These are phyloP conservation scores for Limnephilus lunatus DNA, from an alignment of 2,888 invertebrate species.

Conservation along the genomic window DNA sequence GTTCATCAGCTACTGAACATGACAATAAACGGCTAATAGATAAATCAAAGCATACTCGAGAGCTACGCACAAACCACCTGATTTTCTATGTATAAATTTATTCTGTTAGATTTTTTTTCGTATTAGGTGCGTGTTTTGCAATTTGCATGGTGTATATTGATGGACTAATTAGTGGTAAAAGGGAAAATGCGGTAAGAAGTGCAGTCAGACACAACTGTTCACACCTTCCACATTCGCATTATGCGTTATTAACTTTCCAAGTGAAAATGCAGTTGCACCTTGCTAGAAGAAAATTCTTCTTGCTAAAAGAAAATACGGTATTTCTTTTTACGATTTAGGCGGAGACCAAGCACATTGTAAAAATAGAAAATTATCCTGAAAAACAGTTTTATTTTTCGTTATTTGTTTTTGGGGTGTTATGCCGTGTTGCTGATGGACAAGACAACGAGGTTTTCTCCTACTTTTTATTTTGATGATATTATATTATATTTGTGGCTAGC, in stretches of 20 bases:
- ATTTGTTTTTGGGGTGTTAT: no score
- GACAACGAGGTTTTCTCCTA: no score
- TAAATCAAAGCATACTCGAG: neutral
- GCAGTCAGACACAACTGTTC: neutral
- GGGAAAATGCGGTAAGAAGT: constrained; percentile 9
- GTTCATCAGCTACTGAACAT: neutral
- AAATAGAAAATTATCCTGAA: neutral
- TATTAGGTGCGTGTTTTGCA: neutral
- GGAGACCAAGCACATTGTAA: neutral
- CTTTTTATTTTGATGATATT: no score
- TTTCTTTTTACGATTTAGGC: neutral
- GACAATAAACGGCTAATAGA: neutral
- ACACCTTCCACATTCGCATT: constrained; percentile 10
- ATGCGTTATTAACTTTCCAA: constrained; percentile 23
- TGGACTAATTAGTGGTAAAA: neutral
- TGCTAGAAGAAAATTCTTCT: no score
- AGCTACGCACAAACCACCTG: neutral
- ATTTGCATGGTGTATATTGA: neutral
- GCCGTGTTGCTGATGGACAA: no score
- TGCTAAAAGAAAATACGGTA: neutral
- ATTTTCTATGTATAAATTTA: neutral
- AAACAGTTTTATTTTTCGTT: no score
- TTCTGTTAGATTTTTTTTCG: neutral
- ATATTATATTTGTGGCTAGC: no score
- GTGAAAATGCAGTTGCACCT: neutral